These are phyloP conservation scores for Arge pagana DNA, from an alignment of 2,888 invertebrate genomes.

Conservation along the genomic window DNA sequence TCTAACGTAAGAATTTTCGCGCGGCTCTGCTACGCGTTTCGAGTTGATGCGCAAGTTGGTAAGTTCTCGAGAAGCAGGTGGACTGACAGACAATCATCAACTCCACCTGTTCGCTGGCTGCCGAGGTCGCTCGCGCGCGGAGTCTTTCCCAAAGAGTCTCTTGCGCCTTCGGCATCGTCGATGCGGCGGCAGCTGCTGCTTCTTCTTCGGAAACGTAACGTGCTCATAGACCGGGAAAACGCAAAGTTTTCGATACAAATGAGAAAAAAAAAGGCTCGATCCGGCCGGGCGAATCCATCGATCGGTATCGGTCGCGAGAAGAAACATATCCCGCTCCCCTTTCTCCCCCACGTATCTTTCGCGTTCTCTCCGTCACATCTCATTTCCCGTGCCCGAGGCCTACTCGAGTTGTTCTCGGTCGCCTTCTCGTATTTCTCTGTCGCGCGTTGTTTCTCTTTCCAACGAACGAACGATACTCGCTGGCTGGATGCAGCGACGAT, in stretches of 20 bases:
- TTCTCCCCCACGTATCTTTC: neutral
- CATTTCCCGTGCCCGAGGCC: too few species aligned
- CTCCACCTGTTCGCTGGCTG: slow-evolving; percentile 17
- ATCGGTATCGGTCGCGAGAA: neutral
- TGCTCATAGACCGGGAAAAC: neutral
- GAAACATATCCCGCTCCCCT: neutral
- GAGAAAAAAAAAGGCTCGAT: neutral
- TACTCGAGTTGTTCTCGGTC: too few species aligned
- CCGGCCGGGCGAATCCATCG: slow-evolving; percentile 6
- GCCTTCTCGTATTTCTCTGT: too few species aligned
- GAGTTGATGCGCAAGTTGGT: too few species aligned
- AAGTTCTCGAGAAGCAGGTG: slow-evolving; percentile 3
- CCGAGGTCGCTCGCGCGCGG: slow-evolving; percentile 15
- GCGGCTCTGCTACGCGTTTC: too few species aligned
- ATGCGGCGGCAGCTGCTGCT: slow-evolving; percentile 37
- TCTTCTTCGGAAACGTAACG: slow-evolving; percentile 17
- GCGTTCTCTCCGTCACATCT: too few species aligned
- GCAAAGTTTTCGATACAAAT: neutral
- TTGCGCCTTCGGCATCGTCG: slow-evolving; percentile 8
- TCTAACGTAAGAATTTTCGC: too few species aligned
- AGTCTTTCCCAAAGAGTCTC: slow-evolving; percentile 15
- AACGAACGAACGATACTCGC: too few species aligned
- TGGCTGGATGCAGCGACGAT: too few species aligned
- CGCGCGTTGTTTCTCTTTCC: too few species aligned
- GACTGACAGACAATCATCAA: slow-evolving; percentile 18